Evolutionary conservation across 2,797 vertebrate species (phyloP), one percentile per base, ranked within the genome.

Genomic region (Nyctalus aviator): DNA sequence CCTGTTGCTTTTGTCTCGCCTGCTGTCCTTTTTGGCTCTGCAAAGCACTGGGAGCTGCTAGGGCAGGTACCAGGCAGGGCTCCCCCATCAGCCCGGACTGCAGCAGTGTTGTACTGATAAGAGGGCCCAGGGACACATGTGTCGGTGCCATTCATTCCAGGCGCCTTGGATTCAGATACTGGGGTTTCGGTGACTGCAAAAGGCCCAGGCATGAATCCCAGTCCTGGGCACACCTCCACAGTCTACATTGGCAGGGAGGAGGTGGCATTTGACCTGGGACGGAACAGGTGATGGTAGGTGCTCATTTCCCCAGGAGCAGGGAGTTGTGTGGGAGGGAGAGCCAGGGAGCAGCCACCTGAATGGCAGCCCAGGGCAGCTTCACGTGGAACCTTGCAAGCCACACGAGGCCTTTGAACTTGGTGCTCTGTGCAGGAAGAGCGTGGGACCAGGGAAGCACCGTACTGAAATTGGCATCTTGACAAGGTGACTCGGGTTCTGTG

Each of bases 381-480:
- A 41, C 25, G 18, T 27, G 66, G 59, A 20, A 41, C 50, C 84
- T 83, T 27, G 50, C 13, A 25, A 37, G 59, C 44, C 62, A 8
- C 5, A 0, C 5, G 23, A n/a, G 66, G 55, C 37, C 68, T 69
- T 76, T 17, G n/a, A n/a, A 35, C 76, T 32, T 21, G 20, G 25
- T 10, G 46, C 37, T 15, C 55, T 30, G 21, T 32, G 57, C 32
- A 59, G 73, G 37, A 69, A 8, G 21, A 25, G 66, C 66, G 11
- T 17, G 50, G 32, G 41, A 62, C 41, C 32, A 30, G 46, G 53
- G 84, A 15, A 84, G 35, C 2, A 6, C 44, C 27, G 13, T 30
- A 11, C 50, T 35, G 44, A 71, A 50, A 46, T 8, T 64, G 55
- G 85, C 41, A 79, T 68, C 68, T 84, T 75, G 78, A 72, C 32